phyloP scores from a whole-genome alignment of 2,113 vertebrate genomes.

The Nothocercus nigrocapillus region DNA sequence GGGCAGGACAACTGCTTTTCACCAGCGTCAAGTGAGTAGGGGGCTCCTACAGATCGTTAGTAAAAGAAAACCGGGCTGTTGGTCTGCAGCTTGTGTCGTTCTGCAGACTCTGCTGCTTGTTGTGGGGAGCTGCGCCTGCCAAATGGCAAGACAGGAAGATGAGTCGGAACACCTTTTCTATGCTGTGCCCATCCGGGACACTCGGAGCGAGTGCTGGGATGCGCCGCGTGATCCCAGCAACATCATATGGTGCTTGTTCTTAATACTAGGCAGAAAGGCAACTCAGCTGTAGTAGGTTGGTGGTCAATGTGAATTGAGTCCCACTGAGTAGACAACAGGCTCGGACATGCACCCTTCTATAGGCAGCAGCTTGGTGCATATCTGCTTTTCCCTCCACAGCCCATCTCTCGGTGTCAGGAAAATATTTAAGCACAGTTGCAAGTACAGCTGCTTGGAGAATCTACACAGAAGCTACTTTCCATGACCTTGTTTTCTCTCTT shows the following conservation, averaged over 20 bases:
- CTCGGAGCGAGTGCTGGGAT: not conserved
- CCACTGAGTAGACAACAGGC: too few species aligned
- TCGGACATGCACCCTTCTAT: not conserved
- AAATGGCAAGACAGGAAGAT: not conserved
- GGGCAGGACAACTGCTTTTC: not conserved
- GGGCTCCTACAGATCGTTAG: not conserved
- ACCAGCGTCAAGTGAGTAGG: not conserved
- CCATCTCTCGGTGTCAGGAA: not conserved
- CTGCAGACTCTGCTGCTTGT: not conserved
- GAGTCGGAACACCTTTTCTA: not conserved
- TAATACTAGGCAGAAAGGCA: not conserved
- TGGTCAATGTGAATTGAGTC: accelerated
- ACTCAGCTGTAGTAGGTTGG: not conserved
- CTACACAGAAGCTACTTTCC: not conserved
- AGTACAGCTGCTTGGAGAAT: not conserved
- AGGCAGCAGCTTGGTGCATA: not conserved
- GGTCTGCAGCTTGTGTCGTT: not conserved
- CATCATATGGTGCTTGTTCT: accelerated
- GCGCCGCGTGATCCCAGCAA: not conserved
- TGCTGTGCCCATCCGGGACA: not conserved
- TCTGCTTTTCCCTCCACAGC: not conserved
- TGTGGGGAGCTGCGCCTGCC: not conserved
- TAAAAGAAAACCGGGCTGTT: not conserved
- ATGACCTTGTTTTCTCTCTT: not conserved
- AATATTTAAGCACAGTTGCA: not conserved